These are phyloP conservation scores for Drosophila biarmipes DNA, from an alignment of 1,140 invertebrate genomes.

Conservation along the genomic window DNA sequence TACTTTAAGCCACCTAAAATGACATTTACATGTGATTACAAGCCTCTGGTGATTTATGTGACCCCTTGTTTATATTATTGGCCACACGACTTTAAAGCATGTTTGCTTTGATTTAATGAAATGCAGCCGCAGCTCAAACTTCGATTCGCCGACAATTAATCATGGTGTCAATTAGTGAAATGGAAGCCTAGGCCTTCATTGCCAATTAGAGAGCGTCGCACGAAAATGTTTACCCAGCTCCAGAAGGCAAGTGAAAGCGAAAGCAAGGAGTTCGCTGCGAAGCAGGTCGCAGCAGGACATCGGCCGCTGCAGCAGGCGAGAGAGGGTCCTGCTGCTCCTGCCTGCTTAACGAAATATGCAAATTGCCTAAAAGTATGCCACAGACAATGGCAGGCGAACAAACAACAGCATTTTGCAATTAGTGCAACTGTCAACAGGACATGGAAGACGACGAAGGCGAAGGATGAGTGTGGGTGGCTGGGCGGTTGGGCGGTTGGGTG, in stretches of 20 bases:
- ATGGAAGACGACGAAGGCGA: slow-evolving; percentile 6
- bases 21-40: background rate
- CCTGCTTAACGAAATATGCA: slow-evolving; percentile 81
- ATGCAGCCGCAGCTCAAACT: background rate
- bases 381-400: slow-evolving; percentile 53
- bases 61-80: background rate
- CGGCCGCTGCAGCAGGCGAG: background rate
- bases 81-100: background rate
- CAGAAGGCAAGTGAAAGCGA: background rate
- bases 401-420: slow-evolving; percentile 81
- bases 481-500: background rate
- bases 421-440: slow-evolving; percentile 78
- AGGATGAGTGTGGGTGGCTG: background rate
- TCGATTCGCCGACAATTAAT: slow-evolving; percentile 21
- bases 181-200: slow-evolving; percentile 34
- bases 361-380: slow-evolving; percentile 74
- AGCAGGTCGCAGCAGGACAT: slow-evolving; percentile 32
- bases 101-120: background rate
- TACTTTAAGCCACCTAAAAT: background rate
- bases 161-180: slow-evolving; percentile 45
- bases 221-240: slow-evolving; percentile 21
- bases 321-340: slow-evolving; percentile 15
- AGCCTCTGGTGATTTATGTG: too few species aligned
- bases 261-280: background rate
- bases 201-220: slow-evolving; percentile 24